These are phyloP conservation scores for Phalanger gymnotis DNA, from an alignment of 2,797 vertebrate genomes.

Conservation along the genomic window DNA sequence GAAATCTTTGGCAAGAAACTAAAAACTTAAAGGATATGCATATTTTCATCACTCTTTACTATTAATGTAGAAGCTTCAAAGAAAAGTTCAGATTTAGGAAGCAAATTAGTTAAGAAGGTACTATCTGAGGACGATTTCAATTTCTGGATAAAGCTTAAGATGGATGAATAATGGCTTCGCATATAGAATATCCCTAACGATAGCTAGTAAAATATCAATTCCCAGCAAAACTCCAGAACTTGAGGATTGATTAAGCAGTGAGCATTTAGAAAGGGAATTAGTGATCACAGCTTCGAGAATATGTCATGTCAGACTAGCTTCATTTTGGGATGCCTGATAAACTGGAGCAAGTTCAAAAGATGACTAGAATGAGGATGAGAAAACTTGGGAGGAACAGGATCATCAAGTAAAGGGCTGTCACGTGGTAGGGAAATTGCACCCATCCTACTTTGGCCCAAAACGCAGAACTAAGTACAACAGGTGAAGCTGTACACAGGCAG, in stretches of 20 bases:
- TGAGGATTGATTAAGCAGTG: neutral
- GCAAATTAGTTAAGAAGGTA: neutral
- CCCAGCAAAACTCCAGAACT: neutral
- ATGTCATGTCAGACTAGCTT: no score
- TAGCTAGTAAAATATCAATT: neutral
- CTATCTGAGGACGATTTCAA: neutral
- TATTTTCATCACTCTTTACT: neutral
- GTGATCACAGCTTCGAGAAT: neutral
- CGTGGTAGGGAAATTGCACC: neutral
- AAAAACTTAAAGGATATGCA: neutral
- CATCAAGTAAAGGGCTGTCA: neutral
- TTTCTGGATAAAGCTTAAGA: neutral
- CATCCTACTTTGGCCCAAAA: neutral
- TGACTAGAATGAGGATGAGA: neutral
- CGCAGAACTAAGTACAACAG: neutral
- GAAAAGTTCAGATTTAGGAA: neutral
- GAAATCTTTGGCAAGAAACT: neutral
- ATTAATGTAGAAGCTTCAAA: neutral
- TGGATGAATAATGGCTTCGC: neutral
- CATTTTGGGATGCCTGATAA: neutral
- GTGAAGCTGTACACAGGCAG: neutral
- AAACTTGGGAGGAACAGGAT: neutral
- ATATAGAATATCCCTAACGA: neutral
- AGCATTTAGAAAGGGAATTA: neutral
- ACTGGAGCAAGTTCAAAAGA: neutral